These are phyloP conservation scores for Lerema accius DNA, from an alignment of 1,140 invertebrate genomes.

Conservation along the genomic window DNA sequence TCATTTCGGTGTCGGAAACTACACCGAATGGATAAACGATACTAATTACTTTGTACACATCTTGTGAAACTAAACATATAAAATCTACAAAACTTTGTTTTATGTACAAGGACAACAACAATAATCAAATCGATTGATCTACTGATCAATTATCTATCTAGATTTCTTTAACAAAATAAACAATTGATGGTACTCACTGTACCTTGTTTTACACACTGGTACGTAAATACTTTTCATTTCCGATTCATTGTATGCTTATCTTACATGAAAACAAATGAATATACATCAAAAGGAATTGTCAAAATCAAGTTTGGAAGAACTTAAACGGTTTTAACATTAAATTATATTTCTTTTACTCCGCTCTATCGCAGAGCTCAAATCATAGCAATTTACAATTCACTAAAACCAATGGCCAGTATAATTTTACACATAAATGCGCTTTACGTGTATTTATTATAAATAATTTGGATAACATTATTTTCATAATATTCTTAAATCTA, in stretches of 20 bases:
- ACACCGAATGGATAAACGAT: slow-evolving; percentile 60
- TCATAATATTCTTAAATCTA: slow-evolving; percentile 72
- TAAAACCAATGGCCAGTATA: slow-evolving; percentile 61
- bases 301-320: slow-evolving; percentile 59
- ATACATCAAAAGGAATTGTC: slow-evolving; percentile 46
- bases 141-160: slow-evolving; percentile 48
- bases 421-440: slow-evolving; percentile 63
- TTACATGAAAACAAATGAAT: slow-evolving; percentile 52
- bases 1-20: slow-evolving; percentile 51
- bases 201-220: slow-evolving; percentile 34
- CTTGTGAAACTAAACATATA: slow-evolving; percentile 74
- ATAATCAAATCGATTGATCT: slow-evolving; percentile 60
- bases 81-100: slow-evolving; percentile 77
- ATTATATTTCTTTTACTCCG: slow-evolving; percentile 32
- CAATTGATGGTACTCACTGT: slow-evolving; percentile 38
- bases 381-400: slow-evolving; percentile 59
- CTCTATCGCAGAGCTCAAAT: slow-evolving; percentile 27
- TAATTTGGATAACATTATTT: slow-evolving; percentile 64
- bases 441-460: slow-evolving; percentile 61
- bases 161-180: slow-evolving; percentile 55
- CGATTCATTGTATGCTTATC: slow-evolving; percentile 49
- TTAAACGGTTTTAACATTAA: slow-evolving; percentile 46
- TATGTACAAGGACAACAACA: slow-evolving; percentile 78
- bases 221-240: slow-evolving; percentile 20
- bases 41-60: slow-evolving; percentile 76